Evolutionary conservation across 2,888 invertebrate species (phyloP).

Genomic region (Phyllotreta striolata): DNA sequence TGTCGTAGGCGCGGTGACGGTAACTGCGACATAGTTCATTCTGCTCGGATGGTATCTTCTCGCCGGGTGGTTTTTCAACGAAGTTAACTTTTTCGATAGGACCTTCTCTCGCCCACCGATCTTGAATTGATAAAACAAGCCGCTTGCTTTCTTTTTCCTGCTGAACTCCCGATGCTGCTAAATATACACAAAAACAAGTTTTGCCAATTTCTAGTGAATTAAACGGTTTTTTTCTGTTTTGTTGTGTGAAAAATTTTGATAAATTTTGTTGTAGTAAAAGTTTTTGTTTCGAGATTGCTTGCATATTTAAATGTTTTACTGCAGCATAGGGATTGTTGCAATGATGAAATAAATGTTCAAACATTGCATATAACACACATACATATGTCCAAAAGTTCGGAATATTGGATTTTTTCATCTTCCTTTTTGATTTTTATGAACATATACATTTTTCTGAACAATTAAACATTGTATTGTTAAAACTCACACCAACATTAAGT

Average conservation of each 20-base stretch:
- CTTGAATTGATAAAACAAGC: conserved; percentile 30
- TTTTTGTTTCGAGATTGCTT: too few species aligned
- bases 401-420: too few species aligned
- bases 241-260: background rate
- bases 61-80: conserved; percentile 35
- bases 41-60: conserved; percentile 48
- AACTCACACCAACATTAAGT: too few species aligned
- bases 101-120: conserved; percentile 18
- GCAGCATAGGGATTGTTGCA: too few species aligned
- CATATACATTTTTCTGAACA: too few species aligned
- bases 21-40: conserved; percentile 62
- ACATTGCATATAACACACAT: too few species aligned
- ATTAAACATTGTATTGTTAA: too few species aligned
- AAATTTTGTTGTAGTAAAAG: too few species aligned
- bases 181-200: conserved; percentile 28
- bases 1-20: conserved; percentile 62
- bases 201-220: background rate
- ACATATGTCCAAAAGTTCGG: too few species aligned
- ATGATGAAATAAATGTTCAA: too few species aligned
- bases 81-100: conserved; percentile 15
- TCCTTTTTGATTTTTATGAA: too few species aligned
- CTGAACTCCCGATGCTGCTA: conserved; percentile 52
- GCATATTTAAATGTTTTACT: too few species aligned
- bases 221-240: background rate
- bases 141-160: conserved; percentile 51